Conservation (phyloP, 1,140 invertebrate genomes). For the Bilobella aurantiaca region DNA sequence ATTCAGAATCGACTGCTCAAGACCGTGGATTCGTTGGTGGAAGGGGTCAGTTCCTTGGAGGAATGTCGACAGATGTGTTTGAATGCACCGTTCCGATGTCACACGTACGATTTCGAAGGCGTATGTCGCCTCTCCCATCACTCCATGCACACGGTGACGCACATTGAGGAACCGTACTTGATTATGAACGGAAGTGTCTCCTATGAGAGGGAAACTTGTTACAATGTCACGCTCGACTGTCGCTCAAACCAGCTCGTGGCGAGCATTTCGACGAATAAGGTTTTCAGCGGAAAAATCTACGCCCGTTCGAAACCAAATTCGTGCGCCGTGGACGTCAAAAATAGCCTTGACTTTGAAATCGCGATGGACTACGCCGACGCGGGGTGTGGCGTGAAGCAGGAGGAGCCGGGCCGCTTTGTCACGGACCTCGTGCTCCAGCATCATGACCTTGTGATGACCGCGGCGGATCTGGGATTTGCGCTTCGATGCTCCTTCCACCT, state of each 20-base stretch:
- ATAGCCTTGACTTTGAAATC: constrained; percentile 41
- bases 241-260: constrained; percentile 45
- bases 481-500: constrained; percentile 47
- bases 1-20: constrained; percentile 43
- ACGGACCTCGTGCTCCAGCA: constrained; percentile 37
- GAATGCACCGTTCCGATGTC: constrained; percentile 43
- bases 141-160: constrained; percentile 42
- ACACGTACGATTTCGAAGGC: constrained; percentile 46
- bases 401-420: constrained; percentile 41
- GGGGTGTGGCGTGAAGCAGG: constrained; percentile 42
- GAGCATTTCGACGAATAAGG: constrained; percentile 43
- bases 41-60: constrained; percentile 42
- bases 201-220: constrained; percentile 47
- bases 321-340: constrained; percentile 43
- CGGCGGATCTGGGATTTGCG: constrained; percentile 45
- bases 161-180: constrained; percentile 44
- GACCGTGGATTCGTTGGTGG: constrained; percentile 45
- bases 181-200: constrained; percentile 42
- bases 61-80: constrained; percentile 45
- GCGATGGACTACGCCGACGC: constrained; percentile 42
- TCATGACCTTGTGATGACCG: constrained; percentile 49
- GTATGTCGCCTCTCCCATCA: constrained; percentile 48
- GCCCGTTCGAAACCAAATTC: constrained; percentile 44
- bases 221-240: constrained; percentile 46
- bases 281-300: constrained; percentile 49